Evolutionary conservation across 2,113 vertebrate genomes (phyloP).

Genomic region (Dasyurus viverrinus): DNA sequence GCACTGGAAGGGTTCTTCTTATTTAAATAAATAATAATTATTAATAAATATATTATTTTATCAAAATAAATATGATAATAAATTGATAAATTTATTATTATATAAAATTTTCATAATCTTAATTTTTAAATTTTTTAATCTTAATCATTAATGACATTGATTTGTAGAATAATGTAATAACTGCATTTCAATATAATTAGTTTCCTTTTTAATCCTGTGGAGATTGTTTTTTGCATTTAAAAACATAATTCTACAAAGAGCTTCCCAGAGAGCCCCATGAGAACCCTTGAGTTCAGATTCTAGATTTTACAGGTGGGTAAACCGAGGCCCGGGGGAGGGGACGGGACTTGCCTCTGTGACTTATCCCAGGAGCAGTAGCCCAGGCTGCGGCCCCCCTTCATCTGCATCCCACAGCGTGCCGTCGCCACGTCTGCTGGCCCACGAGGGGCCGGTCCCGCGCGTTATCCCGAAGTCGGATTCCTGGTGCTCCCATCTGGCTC

Average conservation of each 20-base stretch:
- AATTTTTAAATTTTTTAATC: no score
- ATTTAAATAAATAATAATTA: background rate
- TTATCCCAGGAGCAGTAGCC: background rate
- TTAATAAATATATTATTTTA: no score
- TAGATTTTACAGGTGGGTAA: background rate
- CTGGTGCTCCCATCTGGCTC: slow-evolving; percentile 70
- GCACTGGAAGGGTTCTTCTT: background rate
- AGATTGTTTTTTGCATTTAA: background rate
- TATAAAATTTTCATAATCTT: no score
- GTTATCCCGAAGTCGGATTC: slow-evolving; percentile 73
- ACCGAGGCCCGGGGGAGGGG: background rate
- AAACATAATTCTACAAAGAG: background rate
- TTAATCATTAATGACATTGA: background rate
- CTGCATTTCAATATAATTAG: background rate
- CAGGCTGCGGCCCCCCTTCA: background rate
- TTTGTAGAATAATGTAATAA: background rate
- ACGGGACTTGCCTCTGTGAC: background rate
- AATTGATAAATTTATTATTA: no score
- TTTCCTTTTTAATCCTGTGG: background rate
- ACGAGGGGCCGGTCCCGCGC: slow-evolving; percentile 79
- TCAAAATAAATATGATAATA: no score
- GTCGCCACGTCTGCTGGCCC: slow-evolving; percentile 77
- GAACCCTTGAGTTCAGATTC: background rate
- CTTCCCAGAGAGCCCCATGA: background rate
- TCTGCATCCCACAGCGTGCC: slow-evolving; percentile 60